Evolutionary conservation across 1,140 invertebrate species (phyloP).

Genomic region (Alviniconcha marisindica): DNA sequence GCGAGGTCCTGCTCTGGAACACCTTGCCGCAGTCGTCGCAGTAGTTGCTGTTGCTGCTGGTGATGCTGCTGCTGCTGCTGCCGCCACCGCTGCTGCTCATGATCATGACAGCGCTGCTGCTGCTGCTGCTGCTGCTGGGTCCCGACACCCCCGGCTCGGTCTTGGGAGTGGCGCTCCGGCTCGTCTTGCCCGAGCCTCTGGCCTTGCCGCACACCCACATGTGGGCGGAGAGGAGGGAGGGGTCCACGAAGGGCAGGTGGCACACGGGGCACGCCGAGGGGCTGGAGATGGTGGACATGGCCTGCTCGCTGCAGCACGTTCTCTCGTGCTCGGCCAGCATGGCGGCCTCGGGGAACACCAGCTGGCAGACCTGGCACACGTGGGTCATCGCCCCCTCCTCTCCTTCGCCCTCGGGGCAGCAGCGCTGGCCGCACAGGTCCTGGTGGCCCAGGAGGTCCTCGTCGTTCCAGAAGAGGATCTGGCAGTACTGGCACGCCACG

Average conservation of each 20-base stretch:
- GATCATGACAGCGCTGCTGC: neutral
- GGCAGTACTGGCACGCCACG: slow-evolving; percentile 24
- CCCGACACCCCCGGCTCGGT: too few relatives aligned
- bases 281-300: neutral
- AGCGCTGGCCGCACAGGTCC: slow-evolving; percentile 22
- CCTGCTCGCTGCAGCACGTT: neutral
- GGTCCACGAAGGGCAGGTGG: slow-evolving; percentile 24
- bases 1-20: slow-evolving; percentile 31
- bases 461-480: slow-evolving; percentile 34
- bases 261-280: slow-evolving; percentile 13
- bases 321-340: slow-evolving; percentile 12
- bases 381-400: neutral
- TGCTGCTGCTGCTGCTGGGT: neutral
- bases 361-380: neutral
- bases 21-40: slow-evolving; percentile 31
- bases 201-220: slow-evolving; percentile 33
- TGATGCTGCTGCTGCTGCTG: neutral
- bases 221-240: slow-evolving; percentile 3
- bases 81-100: neutral
- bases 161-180: too few relatives aligned
- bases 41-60: slow-evolving; percentile 6
- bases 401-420: neutral
- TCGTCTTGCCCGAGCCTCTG: neutral
- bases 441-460: slow-evolving; percentile 13
- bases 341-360: slow-evolving; percentile 8